Conservation (phyloP, 2,797 vertebrate species). For the Sparus aurata region DNA sequence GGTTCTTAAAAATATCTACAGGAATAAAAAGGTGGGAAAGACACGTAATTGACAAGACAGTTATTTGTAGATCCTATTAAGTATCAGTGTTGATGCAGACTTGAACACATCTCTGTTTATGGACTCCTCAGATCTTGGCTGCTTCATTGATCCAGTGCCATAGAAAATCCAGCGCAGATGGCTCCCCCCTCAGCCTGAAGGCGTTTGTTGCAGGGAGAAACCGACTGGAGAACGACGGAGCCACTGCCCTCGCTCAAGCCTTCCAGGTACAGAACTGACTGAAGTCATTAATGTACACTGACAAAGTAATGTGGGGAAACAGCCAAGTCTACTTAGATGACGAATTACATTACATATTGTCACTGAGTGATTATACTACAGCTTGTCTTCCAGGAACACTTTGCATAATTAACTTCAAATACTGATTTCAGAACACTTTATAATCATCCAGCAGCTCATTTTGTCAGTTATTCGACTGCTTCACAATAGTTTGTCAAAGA, state of each 20-base stretch:
- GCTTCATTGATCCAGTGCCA: slow-evolving; percentile 91
- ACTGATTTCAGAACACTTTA: background rate
- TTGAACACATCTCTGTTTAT: slow-evolving; percentile 8
- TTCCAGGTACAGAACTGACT: slow-evolving; percentile 87
- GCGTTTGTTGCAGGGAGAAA: slow-evolving; percentile 97
- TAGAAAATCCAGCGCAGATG: slow-evolving; percentile 87
- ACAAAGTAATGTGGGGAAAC: background rate
- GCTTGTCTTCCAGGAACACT: background rate
- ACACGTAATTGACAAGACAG: background rate
- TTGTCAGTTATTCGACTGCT: background rate
- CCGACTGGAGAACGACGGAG: slow-evolving; percentile 96
- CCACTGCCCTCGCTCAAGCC: slow-evolving; percentile 94
- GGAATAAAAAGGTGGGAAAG: background rate
- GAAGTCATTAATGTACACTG: background rate
- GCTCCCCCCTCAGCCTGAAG: slow-evolving; percentile 90
- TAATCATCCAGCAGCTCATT: background rate
- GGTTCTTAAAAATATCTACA: background rate
- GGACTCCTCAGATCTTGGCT: slow-evolving; percentile 90
- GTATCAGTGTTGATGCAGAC: background rate
- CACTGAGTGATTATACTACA: background rate
- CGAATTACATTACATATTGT: background rate
- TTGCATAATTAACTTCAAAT: background rate
- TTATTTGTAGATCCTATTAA: background rate
- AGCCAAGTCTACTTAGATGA: background rate
- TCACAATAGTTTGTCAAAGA: background rate